Conservation (phyloP, 2,113 vertebrate species). For the Alligator sinensis region DNA sequence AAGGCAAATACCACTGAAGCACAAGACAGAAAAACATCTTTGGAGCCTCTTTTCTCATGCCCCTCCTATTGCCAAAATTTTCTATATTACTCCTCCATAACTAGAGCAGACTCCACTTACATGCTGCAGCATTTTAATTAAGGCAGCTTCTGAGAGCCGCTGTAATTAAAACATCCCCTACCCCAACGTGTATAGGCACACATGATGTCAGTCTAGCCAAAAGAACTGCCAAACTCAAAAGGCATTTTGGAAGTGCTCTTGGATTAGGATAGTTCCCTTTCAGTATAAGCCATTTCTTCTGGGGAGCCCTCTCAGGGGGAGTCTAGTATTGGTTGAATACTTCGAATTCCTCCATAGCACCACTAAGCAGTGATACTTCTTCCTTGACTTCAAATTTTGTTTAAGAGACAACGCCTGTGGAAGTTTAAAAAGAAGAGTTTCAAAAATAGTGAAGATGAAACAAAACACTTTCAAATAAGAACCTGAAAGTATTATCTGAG, state of each 20-base stretch:
- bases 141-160: no score
- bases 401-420: not conserved
- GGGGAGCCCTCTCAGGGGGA: no score
- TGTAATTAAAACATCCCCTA: no score
- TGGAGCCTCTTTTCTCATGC: no score
- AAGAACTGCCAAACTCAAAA: not conserved
- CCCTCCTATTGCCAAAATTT: no score
- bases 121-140: no score
- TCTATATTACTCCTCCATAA: no score
- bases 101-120: no score
- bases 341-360: not conserved
- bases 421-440: not conserved
- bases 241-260: not conserved
- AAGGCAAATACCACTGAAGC: no score
- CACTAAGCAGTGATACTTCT: not conserved
- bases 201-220: no score
- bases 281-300: not conserved
- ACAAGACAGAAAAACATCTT: no score
- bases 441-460: not conserved
- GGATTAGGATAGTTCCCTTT: not conserved
- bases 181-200: no score
- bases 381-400: not conserved
- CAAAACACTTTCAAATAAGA: not conserved
- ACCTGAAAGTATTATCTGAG: not conserved
- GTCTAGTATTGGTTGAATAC: not conserved